Evolutionary conservation across 2,113 vertebrate genomes (phyloP), one percentile per base, ranked within the genome.

Genomic region (Lagopus leucura): DNA sequence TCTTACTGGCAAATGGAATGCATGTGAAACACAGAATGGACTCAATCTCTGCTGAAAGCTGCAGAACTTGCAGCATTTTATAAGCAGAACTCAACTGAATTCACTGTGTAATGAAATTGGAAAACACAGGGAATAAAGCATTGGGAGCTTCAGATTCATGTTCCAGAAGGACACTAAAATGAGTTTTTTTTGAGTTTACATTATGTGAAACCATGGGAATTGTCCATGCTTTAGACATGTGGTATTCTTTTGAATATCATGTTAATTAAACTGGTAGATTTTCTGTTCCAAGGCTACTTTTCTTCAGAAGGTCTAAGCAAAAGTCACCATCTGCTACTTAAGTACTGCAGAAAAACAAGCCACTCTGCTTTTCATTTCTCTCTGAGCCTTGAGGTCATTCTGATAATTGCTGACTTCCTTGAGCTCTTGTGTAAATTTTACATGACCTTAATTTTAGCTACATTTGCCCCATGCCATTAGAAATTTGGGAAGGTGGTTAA

Each of bases 291-390:
- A 90, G 90, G 75, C 73, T 80, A 38, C 69, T 93, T 92, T 85
- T 90, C 85, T 57, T 94, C 83, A 93, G 43, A 94, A 93, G 92
- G 76, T 72, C 87, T 94, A 70, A 95, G 85, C 84, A 92, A 80
- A 91, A 96, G 92, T 89, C 90, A 94, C 90, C 89, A 94, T 93
- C 80, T 95, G 90, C 58, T 84, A 21, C 54, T 77, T 60, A 52
- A 95, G 94, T 45, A 64, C 14, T 94, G 76, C 73, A 94, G 77
- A 61, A 88, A 90, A 91, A 77, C 79, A 92, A 89, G 42, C 17
- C 22, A 84, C 57, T 82, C 57, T 92, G 28, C 16, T 91, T 69
- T 67, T 6, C 1, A 30, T 88, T 89, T 36, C 32, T 61, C 24
- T 73, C n/a, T 47, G 36, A 92, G 83, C 64, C 64, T 60, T 30